These are phyloP conservation scores for Euplagia quadripunctaria DNA, from an alignment of 2,888 invertebrate species.

Conservation along the genomic window DNA sequence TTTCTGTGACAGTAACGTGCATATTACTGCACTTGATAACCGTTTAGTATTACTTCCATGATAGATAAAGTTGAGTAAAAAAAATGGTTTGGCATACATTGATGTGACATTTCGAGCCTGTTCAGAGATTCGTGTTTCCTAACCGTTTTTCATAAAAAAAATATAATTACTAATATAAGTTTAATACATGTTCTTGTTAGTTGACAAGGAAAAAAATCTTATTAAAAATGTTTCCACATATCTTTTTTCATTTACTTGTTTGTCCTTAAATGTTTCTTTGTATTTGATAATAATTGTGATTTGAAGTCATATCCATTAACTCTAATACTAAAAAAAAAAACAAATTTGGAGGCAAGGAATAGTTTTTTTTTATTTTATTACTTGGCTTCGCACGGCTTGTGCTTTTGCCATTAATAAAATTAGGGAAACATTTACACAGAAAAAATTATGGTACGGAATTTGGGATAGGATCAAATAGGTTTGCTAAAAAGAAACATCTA, in stretches of 20 bases:
- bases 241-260: background rate
- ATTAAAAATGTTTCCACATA: background rate
- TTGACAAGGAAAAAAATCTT: background rate
- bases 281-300: too few species aligned
- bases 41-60: background rate
- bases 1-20: background rate
- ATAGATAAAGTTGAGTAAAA: too few species aligned
- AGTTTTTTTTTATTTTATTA: too few species aligned
- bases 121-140: background rate
- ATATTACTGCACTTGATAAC: background rate
- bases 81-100: background rate
- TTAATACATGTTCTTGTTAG: background rate
- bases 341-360: too few species aligned
- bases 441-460: too few species aligned
- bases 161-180: background rate
- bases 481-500: too few species aligned
- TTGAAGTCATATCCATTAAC: too few species aligned
- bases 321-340: too few species aligned
- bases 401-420: too few species aligned
- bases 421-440: too few species aligned
- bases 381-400: too few species aligned
- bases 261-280: background rate
- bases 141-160: background rate
- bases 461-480: too few species aligned
- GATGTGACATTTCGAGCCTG: background rate